phyloP scores from a whole-genome alignment of 2,797 vertebrate genomes.

The Gallinago solitaria region DNA sequence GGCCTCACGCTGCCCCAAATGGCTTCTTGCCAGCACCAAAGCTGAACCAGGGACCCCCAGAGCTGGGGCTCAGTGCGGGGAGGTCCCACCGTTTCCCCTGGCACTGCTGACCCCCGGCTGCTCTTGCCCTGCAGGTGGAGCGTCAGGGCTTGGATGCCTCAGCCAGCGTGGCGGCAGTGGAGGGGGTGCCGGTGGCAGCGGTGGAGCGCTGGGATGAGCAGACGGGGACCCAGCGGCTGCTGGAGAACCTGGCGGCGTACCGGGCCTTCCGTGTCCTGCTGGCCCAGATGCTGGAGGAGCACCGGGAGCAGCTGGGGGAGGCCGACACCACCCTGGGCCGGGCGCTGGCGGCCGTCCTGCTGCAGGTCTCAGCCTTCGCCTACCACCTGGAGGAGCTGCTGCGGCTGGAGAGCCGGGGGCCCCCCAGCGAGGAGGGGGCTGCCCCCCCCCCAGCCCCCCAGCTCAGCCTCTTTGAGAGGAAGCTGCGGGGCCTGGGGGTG shows the following conservation, averaged over 20 bases:
- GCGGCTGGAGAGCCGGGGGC: conserved; percentile 54
- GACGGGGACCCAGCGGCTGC: conserved; percentile 67
- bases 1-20: fast-evolving
- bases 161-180: conserved; percentile 48
- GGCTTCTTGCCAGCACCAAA: fast-evolving
- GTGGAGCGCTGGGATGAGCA: conserved; percentile 70
- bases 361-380: conserved; percentile 75
- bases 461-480: conserved; percentile 71
- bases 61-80: fast-evolving
- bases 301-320: conserved; percentile 67
- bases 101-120: fast-evolving
- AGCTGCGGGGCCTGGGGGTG: conserved; percentile 76
- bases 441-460: not conserved
- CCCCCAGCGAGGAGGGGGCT: not conserved
- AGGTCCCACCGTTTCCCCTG: fast-evolving
- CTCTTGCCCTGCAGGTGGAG: conserved; percentile 58
- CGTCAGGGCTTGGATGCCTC: conserved; percentile 69
- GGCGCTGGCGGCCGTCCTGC: conserved; percentile 58
- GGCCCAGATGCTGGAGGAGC: conserved; percentile 75
- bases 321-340: conserved; percentile 49
- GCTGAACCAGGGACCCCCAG: fast-evolving
- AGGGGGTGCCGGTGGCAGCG: conserved; percentile 69
- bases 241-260: conserved; percentile 75
- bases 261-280: conserved; percentile 72
- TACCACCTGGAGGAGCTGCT: conserved; percentile 78